Percentiles rank a stretch among this genome's conserved stretches.
Conservation (phyloP, 1,140 invertebrate species). For the Ruditapes philippinarum region DNA sequence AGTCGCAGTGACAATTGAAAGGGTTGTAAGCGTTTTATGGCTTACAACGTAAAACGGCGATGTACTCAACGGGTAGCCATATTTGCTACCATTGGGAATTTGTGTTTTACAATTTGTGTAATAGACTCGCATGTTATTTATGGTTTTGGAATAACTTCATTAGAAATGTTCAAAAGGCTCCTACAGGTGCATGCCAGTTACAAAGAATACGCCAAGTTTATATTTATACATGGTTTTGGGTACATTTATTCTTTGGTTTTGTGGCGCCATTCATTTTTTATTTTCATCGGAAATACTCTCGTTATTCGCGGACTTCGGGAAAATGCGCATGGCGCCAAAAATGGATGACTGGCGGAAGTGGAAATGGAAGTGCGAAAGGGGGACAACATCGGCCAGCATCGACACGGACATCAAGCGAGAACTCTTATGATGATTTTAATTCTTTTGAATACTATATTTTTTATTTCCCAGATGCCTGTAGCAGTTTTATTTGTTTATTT, state of each 20-base stretch:
- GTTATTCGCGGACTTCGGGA: not conserved
- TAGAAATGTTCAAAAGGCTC: not conserved
- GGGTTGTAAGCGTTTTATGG: conserved; percentile 69
- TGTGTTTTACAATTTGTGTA: not conserved
- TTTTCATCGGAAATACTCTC: conserved; percentile 36
- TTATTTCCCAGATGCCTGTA: conserved; percentile 3
- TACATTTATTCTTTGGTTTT: conserved; percentile 3
- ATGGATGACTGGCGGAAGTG: not conserved
- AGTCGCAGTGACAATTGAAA: conserved; percentile 74
- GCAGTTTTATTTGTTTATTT: conserved; percentile 4
- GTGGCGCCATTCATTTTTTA: not conserved
- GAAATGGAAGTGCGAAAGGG: not conserved
- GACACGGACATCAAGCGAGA: not conserved
- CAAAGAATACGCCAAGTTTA: not conserved
- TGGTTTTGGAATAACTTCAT: not conserved
- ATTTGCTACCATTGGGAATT: not conserved
- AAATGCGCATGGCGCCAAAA: not conserved
- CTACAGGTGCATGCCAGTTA: not conserved
- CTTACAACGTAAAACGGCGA: conserved; percentile 62
- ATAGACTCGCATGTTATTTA: conserved; percentile 19
- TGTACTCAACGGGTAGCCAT: conserved; percentile 47
- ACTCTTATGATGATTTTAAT: conserved; percentile 9
- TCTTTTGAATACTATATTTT: conserved; percentile 27
- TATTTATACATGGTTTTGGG: conserved; percentile 7
- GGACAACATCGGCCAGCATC: not conserved